Evolutionary conservation across 1,140 invertebrate species (phyloP).

Genomic region (Drosophila erecta): DNA sequence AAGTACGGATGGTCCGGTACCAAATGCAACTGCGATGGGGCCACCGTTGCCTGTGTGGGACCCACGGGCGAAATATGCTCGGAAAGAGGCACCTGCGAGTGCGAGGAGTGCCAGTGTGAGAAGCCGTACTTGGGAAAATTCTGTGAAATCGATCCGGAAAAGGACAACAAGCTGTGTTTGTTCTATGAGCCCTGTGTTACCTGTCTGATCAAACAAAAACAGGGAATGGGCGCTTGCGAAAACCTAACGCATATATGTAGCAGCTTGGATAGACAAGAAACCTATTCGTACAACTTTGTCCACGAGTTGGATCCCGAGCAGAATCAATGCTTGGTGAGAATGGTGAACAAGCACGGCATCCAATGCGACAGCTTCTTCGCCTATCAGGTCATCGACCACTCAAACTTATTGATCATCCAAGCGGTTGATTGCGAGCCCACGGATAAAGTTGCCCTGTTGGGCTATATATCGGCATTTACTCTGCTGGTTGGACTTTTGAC

Average conservation of each 20-base stretch:
- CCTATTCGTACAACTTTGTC: constrained; percentile 61
- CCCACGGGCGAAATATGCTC: constrained; percentile 87
- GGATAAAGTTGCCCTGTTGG: constrained; percentile 50
- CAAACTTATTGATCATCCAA: constrained; percentile 82
- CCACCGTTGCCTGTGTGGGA: constrained; percentile 57
- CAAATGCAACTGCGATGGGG: constrained; percentile 67
- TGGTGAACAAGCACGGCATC: constrained; percentile 82
- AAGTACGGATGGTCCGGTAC: constrained; percentile 87
- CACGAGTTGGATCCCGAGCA: constrained; percentile 51
- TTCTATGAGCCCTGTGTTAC: constrained; percentile 80
- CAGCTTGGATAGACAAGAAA: constrained; percentile 45
- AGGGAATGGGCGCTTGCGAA: constrained; percentile 49
- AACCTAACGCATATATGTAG: constrained; percentile 67
- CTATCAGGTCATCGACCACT: constrained; percentile 81
- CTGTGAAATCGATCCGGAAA: constrained; percentile 71
- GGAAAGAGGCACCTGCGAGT: constrained; percentile 87
- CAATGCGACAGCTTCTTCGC: constrained; percentile 86
- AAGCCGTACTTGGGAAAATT: constrained; percentile 65
- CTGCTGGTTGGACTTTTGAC: constrained; percentile 84
- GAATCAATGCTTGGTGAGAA: constrained; percentile 82
- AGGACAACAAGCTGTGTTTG: constrained; percentile 77
- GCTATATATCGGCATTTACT: constrained; percentile 84
- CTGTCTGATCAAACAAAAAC: constrained; percentile 68
- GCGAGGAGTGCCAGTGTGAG: constrained; percentile 91
- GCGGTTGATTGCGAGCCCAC: constrained; percentile 81